These are phyloP conservation scores for Paedocypris micromegethes DNA, from an alignment of 2,797 vertebrate genomes.

Conservation along the genomic window DNA sequence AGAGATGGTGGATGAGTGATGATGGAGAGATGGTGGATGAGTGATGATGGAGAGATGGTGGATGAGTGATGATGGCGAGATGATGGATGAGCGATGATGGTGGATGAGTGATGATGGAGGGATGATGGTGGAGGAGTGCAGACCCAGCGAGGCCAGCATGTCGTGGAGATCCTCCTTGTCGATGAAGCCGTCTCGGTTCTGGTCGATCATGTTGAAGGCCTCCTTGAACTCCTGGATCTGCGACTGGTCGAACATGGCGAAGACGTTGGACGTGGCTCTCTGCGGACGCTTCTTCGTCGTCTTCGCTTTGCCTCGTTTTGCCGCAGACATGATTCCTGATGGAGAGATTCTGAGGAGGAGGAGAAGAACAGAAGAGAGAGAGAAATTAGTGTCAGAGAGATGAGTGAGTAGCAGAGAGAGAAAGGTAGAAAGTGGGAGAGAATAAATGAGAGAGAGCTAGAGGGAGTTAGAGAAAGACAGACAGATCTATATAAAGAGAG, in stretches of 20 bases:
- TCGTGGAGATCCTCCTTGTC: constrained; percentile 82
- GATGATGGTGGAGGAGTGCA: constrained; percentile 6
- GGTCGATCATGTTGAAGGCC: constrained; percentile 84
- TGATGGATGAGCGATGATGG: no score
- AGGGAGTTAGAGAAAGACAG: no score
- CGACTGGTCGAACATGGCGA: constrained; percentile 82
- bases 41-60: no score
- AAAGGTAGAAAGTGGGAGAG: no score
- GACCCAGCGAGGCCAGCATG: constrained; percentile 80
- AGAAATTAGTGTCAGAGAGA: no score
- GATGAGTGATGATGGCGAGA: no score
- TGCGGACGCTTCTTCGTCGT: constrained; percentile 83
- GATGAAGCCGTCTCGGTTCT: constrained; percentile 79
- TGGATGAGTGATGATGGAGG: no score
- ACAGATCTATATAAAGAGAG: no score
- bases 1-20: no score
- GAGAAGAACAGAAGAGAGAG: not conserved
- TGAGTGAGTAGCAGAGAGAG: no score
- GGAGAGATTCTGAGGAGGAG: not conserved
- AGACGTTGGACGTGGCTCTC: constrained; percentile 80
- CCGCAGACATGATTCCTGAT: constrained; percentile 41
- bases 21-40: no score
- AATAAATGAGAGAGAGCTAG: no score
- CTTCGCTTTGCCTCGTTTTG: constrained; percentile 79
- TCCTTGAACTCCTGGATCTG: constrained; percentile 87